Base-by-base conservation (phyloP, 2,888 invertebrate species). In the Sinhomidia bicolor region DNA sequence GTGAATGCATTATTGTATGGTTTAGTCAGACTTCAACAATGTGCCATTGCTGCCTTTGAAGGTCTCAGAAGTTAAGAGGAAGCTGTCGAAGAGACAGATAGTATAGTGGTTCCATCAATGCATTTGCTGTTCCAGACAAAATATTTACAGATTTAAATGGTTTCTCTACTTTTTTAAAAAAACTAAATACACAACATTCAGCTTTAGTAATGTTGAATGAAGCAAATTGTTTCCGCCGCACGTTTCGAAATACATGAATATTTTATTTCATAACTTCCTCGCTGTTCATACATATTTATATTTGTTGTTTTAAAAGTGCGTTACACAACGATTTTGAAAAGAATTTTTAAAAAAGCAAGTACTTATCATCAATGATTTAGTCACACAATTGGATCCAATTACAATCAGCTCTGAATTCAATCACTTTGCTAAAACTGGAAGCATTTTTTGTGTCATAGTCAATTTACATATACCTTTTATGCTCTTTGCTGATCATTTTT, bases 11-110 rank as follows among this genome's bases (percentile, higher is more conserved):
- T 29, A 10, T 41, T 2, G 1, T 9, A n/a, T 6, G 9, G 9
- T 51, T 26, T 23, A 26, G 6, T 12, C 44, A 60, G 44, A 47
- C 76, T 79, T 51, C 71, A 71, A 81, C 86, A 80, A 82, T 87
- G 76, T 74, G 82, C 9, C 47, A 54, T 57, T 81, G 23, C 41
- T 44, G 6, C 57, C 74, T 68, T 51, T 60, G 76, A 87, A 82
- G 87, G 87, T n/a, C 54, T 81, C 87, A 87, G 87, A 87, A 81
- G 74, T 62, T 62, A 60, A 87, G 60, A 87, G 87, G 82, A 87
- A 82, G 78, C 87, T 80, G 83, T 74, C 60, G 82, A 82, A 74
- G 81, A 76, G 82, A 76, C 76, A 68, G 71, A 78, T n/a, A 85
- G 85, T 47, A 36, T 36, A 7, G 36, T 36, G 85, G 41, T 78